phyloP scores from a whole-genome alignment of 2,888 invertebrate species.

The Anodontia alba region DNA sequence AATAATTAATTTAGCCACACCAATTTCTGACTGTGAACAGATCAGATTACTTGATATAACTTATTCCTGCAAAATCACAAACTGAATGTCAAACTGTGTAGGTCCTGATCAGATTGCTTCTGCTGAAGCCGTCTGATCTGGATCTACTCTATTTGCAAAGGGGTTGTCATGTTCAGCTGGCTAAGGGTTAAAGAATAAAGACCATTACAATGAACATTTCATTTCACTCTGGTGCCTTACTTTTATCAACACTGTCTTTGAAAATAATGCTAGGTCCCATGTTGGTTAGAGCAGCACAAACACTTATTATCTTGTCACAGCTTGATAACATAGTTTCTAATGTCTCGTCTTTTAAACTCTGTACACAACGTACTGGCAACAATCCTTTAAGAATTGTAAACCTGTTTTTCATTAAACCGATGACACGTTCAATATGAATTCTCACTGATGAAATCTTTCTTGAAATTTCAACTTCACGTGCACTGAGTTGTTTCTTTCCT shows the following conservation, averaged over 20 bases:
- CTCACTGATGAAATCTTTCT: conserved; percentile 44
- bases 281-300: conserved; percentile 50
- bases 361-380: conserved; percentile 39
- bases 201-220: no score
- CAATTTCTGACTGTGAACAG: no score
- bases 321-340: conserved; percentile 1
- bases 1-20: no score
- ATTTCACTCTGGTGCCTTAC: no score
- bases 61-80: no score
- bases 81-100: neutral
- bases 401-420: conserved; percentile 58
- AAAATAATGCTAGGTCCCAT: conserved; percentile 44
- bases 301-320: conserved; percentile 43
- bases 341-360: conserved; percentile 37
- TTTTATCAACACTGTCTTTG: no score
- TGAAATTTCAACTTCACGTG: conserved; percentile 55
- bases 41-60: no score
- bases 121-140: neutral
- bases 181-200: no score
- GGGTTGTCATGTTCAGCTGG: no score
- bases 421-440: conserved; percentile 63
- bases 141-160: neutral
- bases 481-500: conserved; percentile 56
- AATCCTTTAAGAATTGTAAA: conserved; percentile 53
- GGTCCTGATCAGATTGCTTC: neutral